Base-by-base conservation (phyloP, 2,113 vertebrate species). In the Protobothrops flavoviridis region DNA sequence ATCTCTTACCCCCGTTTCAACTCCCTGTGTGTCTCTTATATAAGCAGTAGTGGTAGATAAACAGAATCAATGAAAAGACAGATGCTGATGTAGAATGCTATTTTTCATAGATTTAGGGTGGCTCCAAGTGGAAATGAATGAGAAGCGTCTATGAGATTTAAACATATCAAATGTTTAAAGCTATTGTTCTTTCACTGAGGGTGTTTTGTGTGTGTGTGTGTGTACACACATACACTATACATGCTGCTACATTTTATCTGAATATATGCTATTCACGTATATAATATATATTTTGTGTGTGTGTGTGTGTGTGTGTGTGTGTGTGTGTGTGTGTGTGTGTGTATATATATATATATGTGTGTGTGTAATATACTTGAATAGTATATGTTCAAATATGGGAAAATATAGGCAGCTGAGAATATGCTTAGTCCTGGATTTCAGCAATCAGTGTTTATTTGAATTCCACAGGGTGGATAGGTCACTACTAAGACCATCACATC, bases 401-500 rank as follows among this genome's bases (percentile, higher is more conserved):
- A 57, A 94, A 55, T 93, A 93, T 81, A 94, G 90, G 56, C 90
- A 97, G 93, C 96, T 97, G 94, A 96, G 97, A 97, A 96, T 96
- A 97, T 56, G 59, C 91, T 95, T 96, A 92, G 43, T 74, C 95
- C 95, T 88, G 94, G 92, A 45, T 96, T 96, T 96, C 91, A 93
- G 95, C 94, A 96, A 96, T 91, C 93, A 92, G 90, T 55, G 50
- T 91, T 1, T 0, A 95, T 97, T 96, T 96, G 86, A 96, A 95
- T 97, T 95, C 91, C 94, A 48, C 90, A 96, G 86, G 86, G 93
- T 95, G 95, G 96, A 96, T 94, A 90, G 96, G 97, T 95, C 96
- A 91, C 93, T 95, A 96, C 94, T 97, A 95, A 98, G 95, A 93
- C 93, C 9, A 89, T 96, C 94, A 95, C 92, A 93, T 96, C 94